Conservation (phyloP, 2,113 vertebrate species). For the Chloebia gouldiae region DNA sequence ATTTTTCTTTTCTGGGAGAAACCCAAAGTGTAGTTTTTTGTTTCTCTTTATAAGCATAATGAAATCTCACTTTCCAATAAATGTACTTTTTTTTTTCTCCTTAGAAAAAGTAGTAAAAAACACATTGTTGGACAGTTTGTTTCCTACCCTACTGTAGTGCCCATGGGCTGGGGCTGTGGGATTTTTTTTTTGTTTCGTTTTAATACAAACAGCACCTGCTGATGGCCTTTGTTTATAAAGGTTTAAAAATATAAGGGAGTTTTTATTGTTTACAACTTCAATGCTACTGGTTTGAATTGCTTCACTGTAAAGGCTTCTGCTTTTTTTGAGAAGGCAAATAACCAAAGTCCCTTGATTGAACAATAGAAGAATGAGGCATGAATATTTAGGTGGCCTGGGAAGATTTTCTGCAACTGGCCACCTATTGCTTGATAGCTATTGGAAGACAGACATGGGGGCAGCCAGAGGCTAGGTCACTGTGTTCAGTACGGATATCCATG, state of each 20-base stretch:
- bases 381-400: conserved; percentile 9
- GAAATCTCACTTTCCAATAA: conserved; percentile 75
- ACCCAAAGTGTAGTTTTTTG: not conserved
- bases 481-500: conserved; percentile 91
- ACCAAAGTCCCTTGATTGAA: conserved; percentile 54
- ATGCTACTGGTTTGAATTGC: conserved; percentile 47
- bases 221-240: conserved; percentile 32
- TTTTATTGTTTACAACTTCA: conserved; percentile 64
- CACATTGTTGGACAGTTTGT: conserved; percentile 32
- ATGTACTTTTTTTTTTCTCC: conserved; percentile 40
- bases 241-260: conserved; percentile 57
- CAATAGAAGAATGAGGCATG: conserved; percentile 29
- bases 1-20: not conserved
- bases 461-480: conserved; percentile 18
- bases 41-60: conserved; percentile 9
- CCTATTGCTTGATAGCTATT: conserved; percentile 46
- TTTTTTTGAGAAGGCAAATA: conserved; percentile 60
- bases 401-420: conserved; percentile 21
- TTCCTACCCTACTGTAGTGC: conserved; percentile 66
- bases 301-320: conserved; percentile 50
- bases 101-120: conserved; percentile 24
- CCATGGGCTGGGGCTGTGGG: not conserved
- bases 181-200: not conserved
- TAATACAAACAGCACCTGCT: conserved; percentile 40
- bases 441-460: not conserved